Evolutionary conservation across 2,888 invertebrate species (phyloP), one percentile per base, ranked within the genome.

Genomic region (Sinotaia quadrata): DNA sequence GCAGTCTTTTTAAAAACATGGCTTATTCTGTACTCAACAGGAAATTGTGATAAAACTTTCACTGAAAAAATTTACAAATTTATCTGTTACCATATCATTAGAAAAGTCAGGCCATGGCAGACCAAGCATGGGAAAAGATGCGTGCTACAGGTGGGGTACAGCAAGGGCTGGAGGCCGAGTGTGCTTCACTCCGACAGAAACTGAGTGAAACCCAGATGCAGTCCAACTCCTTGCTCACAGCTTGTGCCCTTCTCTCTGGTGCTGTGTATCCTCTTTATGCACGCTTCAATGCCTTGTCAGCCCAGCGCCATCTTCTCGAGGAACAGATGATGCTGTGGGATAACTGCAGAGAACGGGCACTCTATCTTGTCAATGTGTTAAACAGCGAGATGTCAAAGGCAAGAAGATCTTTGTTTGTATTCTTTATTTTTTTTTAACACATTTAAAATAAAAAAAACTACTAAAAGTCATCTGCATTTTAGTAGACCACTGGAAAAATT

Each of bases 71-170:
- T n/a, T n/a, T n/a, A 24, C 8, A 47, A 36, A 10, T 58, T 27
- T 36, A 36, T 58, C 24, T 36, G 21, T 58, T 36, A 15, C 2
- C n/a, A n/a, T 68, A 24, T 24, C 70, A 75, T 15, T 75, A 87
- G 87, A 85, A 84, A 74, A 85, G 83, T 56, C 85, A 86, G 68
- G 78, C 80, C 24, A 75, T 85, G 67, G 85, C 86, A 21, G 87
- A 87, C 66, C 84, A 87, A 66, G 85, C 85, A 0, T 85, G 85
- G 85, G 85, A 86, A 75, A 85, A 85, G 73, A 79, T 86, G 24
- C 74, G 83, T 21, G 76, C 78, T 36, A 81, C 86, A 4, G 84
- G 83, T 15, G 77, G 74, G 34, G 77, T 85, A 7, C 84, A 86
- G 66, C 84, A 84, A 51, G 85, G 82, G 1, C 75, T 87, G n/a